Evolutionary conservation across 2,888 invertebrate genomes (phyloP).

Genomic region (Philereme vetulata): DNA sequence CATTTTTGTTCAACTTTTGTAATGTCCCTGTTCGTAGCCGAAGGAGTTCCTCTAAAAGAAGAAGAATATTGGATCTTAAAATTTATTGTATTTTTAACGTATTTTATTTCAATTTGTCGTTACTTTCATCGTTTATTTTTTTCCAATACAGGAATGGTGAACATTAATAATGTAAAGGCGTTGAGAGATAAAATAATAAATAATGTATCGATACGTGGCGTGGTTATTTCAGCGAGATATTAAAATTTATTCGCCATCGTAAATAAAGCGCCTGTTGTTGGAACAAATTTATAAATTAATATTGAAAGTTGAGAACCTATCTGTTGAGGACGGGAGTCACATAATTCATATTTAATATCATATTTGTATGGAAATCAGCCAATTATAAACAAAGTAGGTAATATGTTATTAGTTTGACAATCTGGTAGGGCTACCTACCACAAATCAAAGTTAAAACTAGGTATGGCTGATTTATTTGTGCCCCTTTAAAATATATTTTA

Average conservation of each 20-base stretch:
- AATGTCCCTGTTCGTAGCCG: too few species aligned
- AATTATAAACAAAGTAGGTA: constrained; percentile 28
- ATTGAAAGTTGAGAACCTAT: constrained; percentile 36
- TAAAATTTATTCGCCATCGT: constrained; percentile 43
- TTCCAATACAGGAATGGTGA: constrained; percentile 16
- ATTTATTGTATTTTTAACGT: neutral
- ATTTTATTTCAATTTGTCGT: constrained; percentile 28
- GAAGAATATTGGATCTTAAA: too few species aligned
- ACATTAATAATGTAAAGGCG: constrained; percentile 33
- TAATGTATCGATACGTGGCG: constrained; percentile 35
- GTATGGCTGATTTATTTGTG: too few species aligned
- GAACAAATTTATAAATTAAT: constrained; percentile 49
- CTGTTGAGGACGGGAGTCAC: constrained; percentile 25
- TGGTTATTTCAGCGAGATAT: constrained; percentile 37
- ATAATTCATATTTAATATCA: constrained; percentile 33
- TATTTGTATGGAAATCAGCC: constrained; percentile 18
- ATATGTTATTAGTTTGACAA: constrained; percentile 32
- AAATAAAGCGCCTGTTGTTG: constrained; percentile 45
- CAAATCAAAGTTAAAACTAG: neutral
- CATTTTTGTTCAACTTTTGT: too few species aligned
- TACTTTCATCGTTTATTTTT: constrained; percentile 21
- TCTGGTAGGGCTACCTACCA: neutral
- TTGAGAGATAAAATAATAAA: constrained; percentile 39
- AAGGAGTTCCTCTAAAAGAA: too few species aligned
- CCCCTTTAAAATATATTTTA: too few species aligned